Percentiles rank a stretch among this genome's conserved stretches.
Evolutionary conservation across 2,113 vertebrate species (phyloP).

Genomic region (Probosciger aterrimus): DNA sequence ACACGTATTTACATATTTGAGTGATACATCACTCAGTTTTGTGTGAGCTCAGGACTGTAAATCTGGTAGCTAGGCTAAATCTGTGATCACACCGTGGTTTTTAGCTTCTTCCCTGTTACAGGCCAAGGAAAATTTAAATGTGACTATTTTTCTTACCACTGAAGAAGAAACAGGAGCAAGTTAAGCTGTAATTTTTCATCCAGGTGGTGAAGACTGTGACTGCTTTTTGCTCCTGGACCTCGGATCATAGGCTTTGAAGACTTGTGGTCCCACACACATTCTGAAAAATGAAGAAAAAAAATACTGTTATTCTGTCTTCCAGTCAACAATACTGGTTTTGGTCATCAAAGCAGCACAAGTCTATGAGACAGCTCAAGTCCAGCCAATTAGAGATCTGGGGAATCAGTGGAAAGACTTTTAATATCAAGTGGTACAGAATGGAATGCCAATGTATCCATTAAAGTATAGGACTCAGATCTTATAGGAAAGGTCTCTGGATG

Average conservation of each 20-base stretch:
- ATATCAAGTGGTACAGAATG: neutral
- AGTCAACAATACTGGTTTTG: neutral
- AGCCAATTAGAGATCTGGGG: neutral
- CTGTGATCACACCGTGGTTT: neutral
- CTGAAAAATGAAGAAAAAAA: neutral
- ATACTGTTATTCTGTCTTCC: neutral
- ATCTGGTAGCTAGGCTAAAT: neutral
- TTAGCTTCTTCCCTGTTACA: neutral
- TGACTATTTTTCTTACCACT: neutral
- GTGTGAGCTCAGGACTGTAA: neutral
- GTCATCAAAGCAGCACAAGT: neutral
- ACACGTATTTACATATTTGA: slow-evolving; percentile 1
- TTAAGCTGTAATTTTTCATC: neutral
- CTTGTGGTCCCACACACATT: neutral
- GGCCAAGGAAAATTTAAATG: neutral
- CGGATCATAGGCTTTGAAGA: neutral
- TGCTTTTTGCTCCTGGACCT: slow-evolving; percentile 22
- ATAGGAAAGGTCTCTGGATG: neutral
- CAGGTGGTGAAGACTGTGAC: neutral
- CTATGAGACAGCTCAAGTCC: neutral
- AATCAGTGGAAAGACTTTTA: neutral
- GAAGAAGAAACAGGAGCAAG: neutral
- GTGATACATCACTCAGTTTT: neutral
- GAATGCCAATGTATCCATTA: neutral
- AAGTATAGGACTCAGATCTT: neutral